These are phyloP conservation scores for Furcifer pardalis DNA, from an alignment of 2,797 vertebrate genomes.

Conservation along the genomic window DNA sequence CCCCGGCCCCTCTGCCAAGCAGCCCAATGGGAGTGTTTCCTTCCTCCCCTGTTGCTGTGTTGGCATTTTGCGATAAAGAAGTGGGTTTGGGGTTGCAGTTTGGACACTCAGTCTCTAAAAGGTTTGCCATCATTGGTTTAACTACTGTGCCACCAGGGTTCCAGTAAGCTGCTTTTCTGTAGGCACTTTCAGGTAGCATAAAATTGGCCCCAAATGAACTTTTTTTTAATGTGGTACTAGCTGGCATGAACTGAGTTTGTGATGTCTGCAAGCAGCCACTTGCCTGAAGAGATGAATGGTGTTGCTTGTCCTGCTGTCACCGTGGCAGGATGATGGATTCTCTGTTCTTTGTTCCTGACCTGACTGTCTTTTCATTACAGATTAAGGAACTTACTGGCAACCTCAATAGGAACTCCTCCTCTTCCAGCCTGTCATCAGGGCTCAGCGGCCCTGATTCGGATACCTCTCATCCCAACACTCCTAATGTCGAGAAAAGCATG, in stretches of 20 bases:
- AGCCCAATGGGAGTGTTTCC: too few relatives aligned
- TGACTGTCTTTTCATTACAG: conserved; percentile 71
- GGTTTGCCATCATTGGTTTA: too few relatives aligned
- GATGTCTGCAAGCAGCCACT: not conserved
- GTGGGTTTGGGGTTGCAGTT: too few relatives aligned
- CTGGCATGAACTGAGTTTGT: not conserved
- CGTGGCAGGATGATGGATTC: conserved; percentile 11
- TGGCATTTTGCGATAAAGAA: too few relatives aligned
- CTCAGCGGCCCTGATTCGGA: conserved; percentile 91
- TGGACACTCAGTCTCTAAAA: too few relatives aligned
- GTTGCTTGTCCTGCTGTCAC: conserved; percentile 31
- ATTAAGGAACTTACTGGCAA: conserved; percentile 97
- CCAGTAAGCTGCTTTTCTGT: not conserved
- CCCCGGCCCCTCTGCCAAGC: too few relatives aligned
- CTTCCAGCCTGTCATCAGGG: conserved; percentile 90
- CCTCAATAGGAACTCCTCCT: conserved; percentile 90
- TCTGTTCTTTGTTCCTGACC: conserved; percentile 26
- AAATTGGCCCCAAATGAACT: not conserved
- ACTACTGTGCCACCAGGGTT: not conserved
- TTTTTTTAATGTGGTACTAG: not conserved
- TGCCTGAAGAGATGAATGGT: conserved; percentile 21
- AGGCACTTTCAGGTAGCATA: not conserved
- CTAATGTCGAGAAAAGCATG: conserved; percentile 79
- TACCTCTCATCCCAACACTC: conserved; percentile 83
- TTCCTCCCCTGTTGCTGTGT: too few relatives aligned